Percentiles rank a stretch among this genome's conserved stretches.
Evolutionary conservation across 2,797 vertebrate genomes (phyloP).

Genomic region (Tiaroga cobitis): DNA sequence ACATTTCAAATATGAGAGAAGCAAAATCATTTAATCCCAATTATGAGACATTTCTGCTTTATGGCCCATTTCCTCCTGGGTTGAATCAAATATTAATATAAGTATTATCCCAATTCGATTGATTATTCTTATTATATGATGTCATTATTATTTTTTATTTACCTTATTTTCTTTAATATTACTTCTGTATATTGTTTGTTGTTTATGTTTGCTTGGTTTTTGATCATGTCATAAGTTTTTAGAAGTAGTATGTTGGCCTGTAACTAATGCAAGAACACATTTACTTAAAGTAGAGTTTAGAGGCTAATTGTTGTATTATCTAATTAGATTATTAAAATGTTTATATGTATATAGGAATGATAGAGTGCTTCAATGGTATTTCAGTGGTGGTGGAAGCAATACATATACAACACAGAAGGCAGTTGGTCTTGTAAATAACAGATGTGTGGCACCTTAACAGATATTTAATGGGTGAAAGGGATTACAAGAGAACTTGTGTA

Average conservation of each 20-base stretch:
- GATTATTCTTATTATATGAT: not conserved
- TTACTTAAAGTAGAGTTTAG: not conserved
- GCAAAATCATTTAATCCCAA: not conserved
- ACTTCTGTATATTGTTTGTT: not conserved
- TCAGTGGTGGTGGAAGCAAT: not conserved
- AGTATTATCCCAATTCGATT: not conserved
- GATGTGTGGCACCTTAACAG: not conserved
- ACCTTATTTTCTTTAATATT: not conserved
- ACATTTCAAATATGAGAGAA: not conserved
- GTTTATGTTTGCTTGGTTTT: not conserved
- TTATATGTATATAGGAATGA: not conserved
- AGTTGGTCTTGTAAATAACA: too few relatives aligned
- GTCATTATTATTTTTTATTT: not conserved
- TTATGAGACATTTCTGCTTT: not conserved
- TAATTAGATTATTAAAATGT: not conserved
- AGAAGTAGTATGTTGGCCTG: not conserved
- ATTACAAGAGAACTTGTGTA: constrained; percentile 48
- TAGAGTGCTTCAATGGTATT: not conserved
- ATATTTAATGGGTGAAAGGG: not conserved
- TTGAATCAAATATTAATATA: not conserved
- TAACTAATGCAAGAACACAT: not conserved
- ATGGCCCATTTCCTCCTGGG: not conserved
- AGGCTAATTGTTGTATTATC: not conserved
- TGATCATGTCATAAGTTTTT: not conserved
- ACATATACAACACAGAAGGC: not conserved